Conservation (phyloP, 2,113 vertebrate genomes). For the Cathartes aura region DNA sequence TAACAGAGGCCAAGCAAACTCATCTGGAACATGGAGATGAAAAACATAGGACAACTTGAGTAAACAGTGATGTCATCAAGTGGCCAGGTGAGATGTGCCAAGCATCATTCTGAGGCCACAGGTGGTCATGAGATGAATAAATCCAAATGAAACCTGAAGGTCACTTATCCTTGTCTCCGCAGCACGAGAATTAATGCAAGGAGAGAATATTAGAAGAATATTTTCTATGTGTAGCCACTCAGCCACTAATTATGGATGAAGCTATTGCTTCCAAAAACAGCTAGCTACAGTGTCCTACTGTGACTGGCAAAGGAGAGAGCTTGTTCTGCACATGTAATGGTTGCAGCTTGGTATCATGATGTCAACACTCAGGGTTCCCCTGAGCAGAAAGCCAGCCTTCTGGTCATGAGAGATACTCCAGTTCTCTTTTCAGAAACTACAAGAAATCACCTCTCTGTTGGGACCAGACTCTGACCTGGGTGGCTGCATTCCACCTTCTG, state of each 20-base stretch:
- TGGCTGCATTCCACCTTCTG: not conserved
- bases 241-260: not conserved
- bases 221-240: not conserved
- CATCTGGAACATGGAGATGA: not conserved
- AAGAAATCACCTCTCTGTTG: not conserved
- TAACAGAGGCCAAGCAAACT: not conserved
- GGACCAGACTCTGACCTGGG: not conserved
- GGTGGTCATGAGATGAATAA: not conserved
- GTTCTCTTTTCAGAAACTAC: not conserved
- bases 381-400: not conserved
- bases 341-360: not conserved
- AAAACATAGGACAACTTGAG: not conserved
- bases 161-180: not conserved
- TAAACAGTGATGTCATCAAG: not conserved
- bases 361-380: not conserved
- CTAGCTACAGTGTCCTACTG: not conserved
- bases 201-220: not conserved
- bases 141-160: not conserved
- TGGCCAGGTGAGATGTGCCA: not conserved
- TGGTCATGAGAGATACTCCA: not conserved
- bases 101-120: not conserved
- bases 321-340: not conserved
- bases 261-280: not conserved
- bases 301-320: not conserved
- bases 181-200: not conserved